Evolutionary conservation across 1,140 invertebrate genomes (phyloP).

Genomic region (Euschistus heros): DNA sequence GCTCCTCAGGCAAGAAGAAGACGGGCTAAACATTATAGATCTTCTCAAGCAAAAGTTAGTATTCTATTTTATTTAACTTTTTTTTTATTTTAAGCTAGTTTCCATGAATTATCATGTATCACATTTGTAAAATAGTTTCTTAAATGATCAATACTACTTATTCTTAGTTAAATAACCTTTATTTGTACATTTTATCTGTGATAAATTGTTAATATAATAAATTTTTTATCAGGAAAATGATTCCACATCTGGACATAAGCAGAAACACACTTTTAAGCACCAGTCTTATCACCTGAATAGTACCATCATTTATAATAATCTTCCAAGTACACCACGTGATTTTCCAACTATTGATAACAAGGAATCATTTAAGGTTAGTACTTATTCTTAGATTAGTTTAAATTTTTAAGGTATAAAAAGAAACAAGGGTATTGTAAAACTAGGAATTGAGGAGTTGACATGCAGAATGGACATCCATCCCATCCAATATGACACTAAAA

Average conservation of each 20-base stretch:
- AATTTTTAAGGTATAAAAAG: too few species aligned
- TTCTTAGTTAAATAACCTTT: too few species aligned
- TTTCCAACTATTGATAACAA: neutral
- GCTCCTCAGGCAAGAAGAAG: constrained; percentile 19
- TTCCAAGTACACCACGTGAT: neutral
- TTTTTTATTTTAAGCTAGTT: neutral
- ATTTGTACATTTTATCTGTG: neutral
- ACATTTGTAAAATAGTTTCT: neutral
- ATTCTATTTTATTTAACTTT: neutral
- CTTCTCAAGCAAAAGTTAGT: constrained; percentile 15
- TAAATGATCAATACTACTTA: too few species aligned
- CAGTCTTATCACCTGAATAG: neutral
- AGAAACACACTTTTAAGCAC: neutral
- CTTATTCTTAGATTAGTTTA: too few species aligned
- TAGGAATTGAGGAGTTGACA: too few species aligned
- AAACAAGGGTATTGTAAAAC: too few species aligned
- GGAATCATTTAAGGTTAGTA: too few species aligned
- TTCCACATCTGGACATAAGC: neutral
- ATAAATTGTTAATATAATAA: neutral
- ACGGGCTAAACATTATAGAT: constrained; percentile 18
- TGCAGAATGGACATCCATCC: too few species aligned
- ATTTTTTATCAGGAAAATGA: constrained; percentile 14
- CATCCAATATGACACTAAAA: too few species aligned
- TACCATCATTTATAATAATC: neutral
- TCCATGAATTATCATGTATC: neutral